Base-by-base conservation (phyloP, 2,797 vertebrate genomes). In the Acridotheres tristis region DNA sequence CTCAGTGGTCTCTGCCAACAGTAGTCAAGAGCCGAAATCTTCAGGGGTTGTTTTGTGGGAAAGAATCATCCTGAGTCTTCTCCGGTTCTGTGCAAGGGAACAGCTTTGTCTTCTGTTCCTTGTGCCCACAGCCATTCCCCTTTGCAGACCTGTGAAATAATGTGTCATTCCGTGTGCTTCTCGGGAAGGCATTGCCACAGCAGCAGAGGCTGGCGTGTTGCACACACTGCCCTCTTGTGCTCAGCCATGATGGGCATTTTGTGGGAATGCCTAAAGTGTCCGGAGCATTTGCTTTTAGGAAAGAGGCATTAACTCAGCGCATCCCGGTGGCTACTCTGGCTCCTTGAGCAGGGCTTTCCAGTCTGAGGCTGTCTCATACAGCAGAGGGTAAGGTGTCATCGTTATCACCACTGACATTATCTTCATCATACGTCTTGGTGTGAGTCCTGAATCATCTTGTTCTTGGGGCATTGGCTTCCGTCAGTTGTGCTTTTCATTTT, bases 401-500 rank as follows among this genome's bases (percentile, higher is more conserved):
- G 1, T 36, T 47, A 12, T 23, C 47, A 30, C 6, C 47, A 30
- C 6, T 9, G 29, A 18, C 3, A 0, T 40, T 4, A 7, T 26
- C 62, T 79, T 69, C 45, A 1, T 34, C 1, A 0, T 6, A 2
- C 2, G 1, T 80, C 75, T 69, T 16, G 19, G 14, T 7, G 5
- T 17, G 63, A 42, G 27, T 61, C 48, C 38, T 32, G 2, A 50
- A 12, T 43, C 36, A 8, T 10, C 53, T 50, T 18, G 8, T 45
- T 8, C 53, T 32, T n/a, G n/a, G 58, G 32, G 23, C 1, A 0
- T 42, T 18, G 30, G 43, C 54, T 72, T 80, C 68, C 22, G 0
- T 50, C 74, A 45, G 8, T 94, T 96, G 94, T 95, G 94, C 94
- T 96, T 72, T 86, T 58, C 36, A 10, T 48, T 81, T 63, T 47